Conservation (phyloP, 2,113 vertebrate genomes). For the Gavialis gangeticus region DNA sequence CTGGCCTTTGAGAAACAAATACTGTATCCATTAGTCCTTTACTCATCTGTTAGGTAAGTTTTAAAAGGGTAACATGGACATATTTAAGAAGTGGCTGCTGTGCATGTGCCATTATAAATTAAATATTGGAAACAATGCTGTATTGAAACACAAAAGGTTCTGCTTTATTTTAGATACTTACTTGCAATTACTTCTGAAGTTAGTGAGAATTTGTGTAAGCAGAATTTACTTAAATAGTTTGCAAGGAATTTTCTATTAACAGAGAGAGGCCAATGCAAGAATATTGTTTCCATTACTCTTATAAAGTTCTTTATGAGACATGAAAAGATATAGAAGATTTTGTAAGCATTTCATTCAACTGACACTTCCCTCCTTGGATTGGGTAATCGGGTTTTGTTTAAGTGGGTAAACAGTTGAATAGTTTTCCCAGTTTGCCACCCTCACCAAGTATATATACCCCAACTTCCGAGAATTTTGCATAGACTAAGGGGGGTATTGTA, state of each 20-base stretch:
- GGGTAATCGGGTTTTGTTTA: not conserved
- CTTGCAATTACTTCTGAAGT: not conserved
- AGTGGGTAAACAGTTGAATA: not conserved
- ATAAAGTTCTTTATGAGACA: not conserved
- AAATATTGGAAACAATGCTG: not conserved
- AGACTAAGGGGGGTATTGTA: not conserved
- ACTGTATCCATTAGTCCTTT: not conserved
- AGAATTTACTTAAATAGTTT: not conserved
- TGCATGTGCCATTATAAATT: accelerated
- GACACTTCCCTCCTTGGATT: not conserved
- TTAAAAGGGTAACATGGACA: not conserved
- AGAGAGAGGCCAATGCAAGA: not conserved
- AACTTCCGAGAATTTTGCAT: not conserved
- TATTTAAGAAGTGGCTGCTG: not conserved
- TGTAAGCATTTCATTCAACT: not conserved
- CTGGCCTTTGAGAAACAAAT: not conserved
- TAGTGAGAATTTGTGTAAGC: not conserved
- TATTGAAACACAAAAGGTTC: not conserved
- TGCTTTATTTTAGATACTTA: not conserved
- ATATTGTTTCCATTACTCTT: no score
- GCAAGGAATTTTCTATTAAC: not conserved
- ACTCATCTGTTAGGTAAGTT: not conserved
- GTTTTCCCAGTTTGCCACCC: not conserved
- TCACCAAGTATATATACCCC: not conserved
- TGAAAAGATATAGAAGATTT: not conserved